A percentile compares a stretch with the other conserved stretches of the same genome.
Conservation (phyloP, 1,140 invertebrate genomes). For the Ditylenchus dipsaci region DNA sequence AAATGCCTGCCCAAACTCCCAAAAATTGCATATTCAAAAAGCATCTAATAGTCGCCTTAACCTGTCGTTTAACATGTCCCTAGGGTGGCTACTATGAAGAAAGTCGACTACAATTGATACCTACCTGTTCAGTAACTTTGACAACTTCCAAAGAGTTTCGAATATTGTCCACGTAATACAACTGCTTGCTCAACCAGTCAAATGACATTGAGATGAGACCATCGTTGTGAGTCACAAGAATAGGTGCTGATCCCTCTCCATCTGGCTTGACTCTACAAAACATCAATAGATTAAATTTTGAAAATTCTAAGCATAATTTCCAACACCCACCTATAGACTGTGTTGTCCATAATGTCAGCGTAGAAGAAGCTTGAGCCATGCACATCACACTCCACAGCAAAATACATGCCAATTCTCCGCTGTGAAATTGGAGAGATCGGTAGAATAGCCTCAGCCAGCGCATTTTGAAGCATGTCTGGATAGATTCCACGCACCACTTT, state of each 20-base stretch:
- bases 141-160: conserved; percentile 91
- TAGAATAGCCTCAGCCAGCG: conserved; percentile 84
- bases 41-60: no score
- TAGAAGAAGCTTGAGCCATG: conserved; percentile 64
- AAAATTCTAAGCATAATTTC: not conserved
- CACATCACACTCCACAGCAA: conserved; percentile 76
- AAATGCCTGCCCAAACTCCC: no score
- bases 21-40: no score
- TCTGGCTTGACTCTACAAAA: conserved; percentile 59
- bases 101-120: no score
- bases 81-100: no score
- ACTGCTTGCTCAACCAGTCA: conserved; percentile 92
- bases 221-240: conserved; percentile 89
- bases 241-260: conserved; percentile 71
- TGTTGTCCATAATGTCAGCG: conserved; percentile 59
- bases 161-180: conserved; percentile 94
- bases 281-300: conserved; percentile 21
- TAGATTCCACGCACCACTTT: conserved; percentile 92
- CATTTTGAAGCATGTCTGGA: conserved; percentile 77
- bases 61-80: no score
- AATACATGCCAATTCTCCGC: conserved; percentile 92
- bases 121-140: conserved; percentile 58
- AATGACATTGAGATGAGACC: conserved; percentile 92
- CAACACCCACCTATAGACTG: conserved; percentile 38
- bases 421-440: conserved; percentile 77